phyloP scores from a whole-genome alignment of 2,888 invertebrate species.

The Nudaria mundana region DNA sequence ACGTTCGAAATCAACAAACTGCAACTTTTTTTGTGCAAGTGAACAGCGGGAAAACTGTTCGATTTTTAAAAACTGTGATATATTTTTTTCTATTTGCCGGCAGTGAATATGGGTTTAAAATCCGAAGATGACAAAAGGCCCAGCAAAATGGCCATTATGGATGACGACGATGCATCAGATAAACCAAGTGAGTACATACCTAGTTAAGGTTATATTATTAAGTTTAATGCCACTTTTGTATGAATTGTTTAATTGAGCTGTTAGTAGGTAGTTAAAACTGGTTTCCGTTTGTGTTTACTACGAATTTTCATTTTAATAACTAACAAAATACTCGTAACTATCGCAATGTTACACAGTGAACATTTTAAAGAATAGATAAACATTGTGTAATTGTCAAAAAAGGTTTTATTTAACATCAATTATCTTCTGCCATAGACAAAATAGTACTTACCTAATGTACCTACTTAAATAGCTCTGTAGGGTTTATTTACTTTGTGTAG shows the following conservation, averaged over 20 bases:
- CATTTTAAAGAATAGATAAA: too few species aligned
- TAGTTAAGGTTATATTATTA: neutral
- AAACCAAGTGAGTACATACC: slow-evolving; percentile 59
- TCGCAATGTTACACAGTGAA: too few species aligned
- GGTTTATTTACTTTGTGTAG: too few species aligned
- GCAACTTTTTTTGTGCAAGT: slow-evolving; percentile 19
- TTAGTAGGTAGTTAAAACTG: neutral
- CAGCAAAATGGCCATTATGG: slow-evolving; percentile 77
- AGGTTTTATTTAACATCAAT: too few species aligned
- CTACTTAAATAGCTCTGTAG: too few species aligned
- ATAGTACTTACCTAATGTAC: too few species aligned
- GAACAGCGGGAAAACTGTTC: slow-evolving; percentile 26
- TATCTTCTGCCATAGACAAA: too few species aligned
- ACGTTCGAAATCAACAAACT: neutral
- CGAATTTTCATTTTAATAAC: too few species aligned
- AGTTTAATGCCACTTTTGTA: too few species aligned
- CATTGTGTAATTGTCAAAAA: too few species aligned
- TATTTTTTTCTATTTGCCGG: slow-evolving; percentile 24
- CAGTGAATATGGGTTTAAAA: slow-evolving; percentile 75
- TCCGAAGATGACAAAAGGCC: slow-evolving; percentile 72
- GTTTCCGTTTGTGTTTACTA: neutral
- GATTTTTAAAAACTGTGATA: slow-evolving; percentile 24
- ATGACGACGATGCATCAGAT: slow-evolving; percentile 67
- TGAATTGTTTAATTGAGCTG: too few species aligned
- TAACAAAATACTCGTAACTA: too few species aligned